phyloP scores from a whole-genome alignment of 1,140 invertebrate species.

The Oscheius sp. region DNA sequence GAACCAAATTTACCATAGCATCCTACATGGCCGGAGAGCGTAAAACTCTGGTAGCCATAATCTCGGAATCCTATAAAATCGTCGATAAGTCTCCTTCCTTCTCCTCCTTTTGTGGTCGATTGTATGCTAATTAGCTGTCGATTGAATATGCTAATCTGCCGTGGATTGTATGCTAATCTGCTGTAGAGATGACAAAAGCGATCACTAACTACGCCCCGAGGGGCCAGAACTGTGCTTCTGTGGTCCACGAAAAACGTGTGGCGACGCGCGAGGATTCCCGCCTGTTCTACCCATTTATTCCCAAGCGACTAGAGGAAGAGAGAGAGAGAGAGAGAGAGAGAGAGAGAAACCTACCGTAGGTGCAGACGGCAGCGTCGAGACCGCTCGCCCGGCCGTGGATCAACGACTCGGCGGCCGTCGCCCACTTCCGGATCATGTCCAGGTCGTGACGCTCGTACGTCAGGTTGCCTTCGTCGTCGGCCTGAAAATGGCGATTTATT shows the following conservation, averaged over 20 bases:
- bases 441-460: constrained; percentile 60
- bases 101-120: constrained; percentile 17
- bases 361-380: constrained; percentile 60
- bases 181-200: too few species aligned
- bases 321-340: too few species aligned
- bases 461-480: constrained; percentile 54
- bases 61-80: constrained; percentile 20
- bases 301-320: too few species aligned
- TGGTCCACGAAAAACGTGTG: too few species aligned
- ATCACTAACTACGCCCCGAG: too few species aligned
- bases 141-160: background rate
- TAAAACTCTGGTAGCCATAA: constrained; percentile 46
- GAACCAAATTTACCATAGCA: constrained; percentile 35
- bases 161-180: too few species aligned
- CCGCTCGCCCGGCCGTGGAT: constrained; percentile 60
- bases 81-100: too few species aligned
- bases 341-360: constrained; percentile 49
- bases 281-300: background rate
- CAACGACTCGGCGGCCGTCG: constrained; percentile 58
- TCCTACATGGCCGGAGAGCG: constrained; percentile 41
- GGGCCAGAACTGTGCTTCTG: too few species aligned
- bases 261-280: background rate
- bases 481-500: constrained; percentile 35
- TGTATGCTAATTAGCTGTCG: too few species aligned
- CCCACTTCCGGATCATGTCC: constrained; percentile 61